A percentile compares a stretch with the other conserved stretches of the same genome.
Evolutionary conservation across 2,113 vertebrate genomes (phyloP).

Genomic region (Chloropsis cyanopogon): DNA sequence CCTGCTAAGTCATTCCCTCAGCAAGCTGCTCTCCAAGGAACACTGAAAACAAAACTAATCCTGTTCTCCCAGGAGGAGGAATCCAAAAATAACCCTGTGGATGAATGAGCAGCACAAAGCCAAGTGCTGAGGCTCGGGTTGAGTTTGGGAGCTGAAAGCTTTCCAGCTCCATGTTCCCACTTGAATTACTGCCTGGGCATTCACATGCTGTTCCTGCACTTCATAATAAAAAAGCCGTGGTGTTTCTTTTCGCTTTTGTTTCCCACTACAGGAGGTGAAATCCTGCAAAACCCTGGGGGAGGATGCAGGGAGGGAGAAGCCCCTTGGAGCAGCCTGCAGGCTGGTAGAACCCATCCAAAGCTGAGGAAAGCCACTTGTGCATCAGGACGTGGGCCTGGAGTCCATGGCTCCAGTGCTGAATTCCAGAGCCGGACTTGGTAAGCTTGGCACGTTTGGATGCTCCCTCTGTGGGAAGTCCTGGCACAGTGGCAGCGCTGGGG

Average conservation of each 20-base stretch:
- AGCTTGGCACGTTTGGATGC: background rate
- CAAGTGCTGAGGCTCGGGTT: background rate
- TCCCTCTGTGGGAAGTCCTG: background rate
- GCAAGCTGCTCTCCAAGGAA: background rate
- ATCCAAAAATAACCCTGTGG: background rate
- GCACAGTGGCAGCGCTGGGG: background rate
- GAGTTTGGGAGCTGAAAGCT: background rate
- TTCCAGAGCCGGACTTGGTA: rapidly evolving
- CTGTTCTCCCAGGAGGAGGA: background rate
- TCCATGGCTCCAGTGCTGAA: rapidly evolving
- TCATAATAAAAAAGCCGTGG: rapidly evolving
- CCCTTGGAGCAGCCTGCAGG: background rate
- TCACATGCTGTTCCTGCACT: background rate
- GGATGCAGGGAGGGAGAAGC: background rate
- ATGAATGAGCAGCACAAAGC: conserved; percentile 24
- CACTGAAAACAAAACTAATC: background rate
- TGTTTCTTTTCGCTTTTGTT: background rate
- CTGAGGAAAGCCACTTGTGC: background rate
- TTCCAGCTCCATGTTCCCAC: background rate
- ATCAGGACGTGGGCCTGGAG: background rate
- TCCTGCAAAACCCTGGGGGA: background rate
- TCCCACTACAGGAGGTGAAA: background rate
- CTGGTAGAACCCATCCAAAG: background rate
- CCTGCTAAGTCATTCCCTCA: background rate
- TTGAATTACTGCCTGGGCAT: background rate